Evolutionary conservation across 2,888 invertebrate genomes (phyloP).

Genomic region (Caenorhabditis sp.): DNA sequence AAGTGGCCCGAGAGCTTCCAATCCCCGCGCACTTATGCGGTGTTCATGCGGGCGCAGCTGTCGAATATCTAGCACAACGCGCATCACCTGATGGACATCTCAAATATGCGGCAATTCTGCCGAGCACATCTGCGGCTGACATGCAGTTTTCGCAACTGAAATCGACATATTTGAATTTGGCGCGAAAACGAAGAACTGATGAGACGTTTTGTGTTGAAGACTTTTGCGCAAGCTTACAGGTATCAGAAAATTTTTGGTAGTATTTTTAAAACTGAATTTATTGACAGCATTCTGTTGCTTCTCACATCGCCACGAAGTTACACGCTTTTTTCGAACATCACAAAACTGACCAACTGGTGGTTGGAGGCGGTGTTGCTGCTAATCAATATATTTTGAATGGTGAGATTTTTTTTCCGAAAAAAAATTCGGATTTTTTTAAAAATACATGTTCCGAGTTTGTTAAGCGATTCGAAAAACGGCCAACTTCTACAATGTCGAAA

Average conservation of each 20-base stretch:
- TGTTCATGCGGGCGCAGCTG: conserved; percentile 44
- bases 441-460: too few relatives aligned
- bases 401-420: background rate
- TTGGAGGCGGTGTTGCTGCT: conserved; percentile 68
- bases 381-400: conserved; percentile 56
- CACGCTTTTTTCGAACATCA: conserved; percentile 39
- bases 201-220: conserved; percentile 27
- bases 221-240: conserved; percentile 36
- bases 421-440: background rate
- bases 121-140: conserved; percentile 33
- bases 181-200: conserved; percentile 4
- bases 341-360: conserved; percentile 42
- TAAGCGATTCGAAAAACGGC: conserved; percentile 50
- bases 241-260: too few relatives aligned
- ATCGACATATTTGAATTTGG: conserved; percentile 38
- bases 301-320: conserved; percentile 46
- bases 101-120: conserved; percentile 29
- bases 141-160: conserved; percentile 57
- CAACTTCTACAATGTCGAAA: conserved; percentile 27
- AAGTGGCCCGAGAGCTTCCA: conserved; percentile 42
- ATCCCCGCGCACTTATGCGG: conserved; percentile 13
- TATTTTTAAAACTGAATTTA: too few relatives aligned
- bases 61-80: conserved; percentile 38
- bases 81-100: conserved; percentile 34
- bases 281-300: conserved; percentile 43